A percentile compares a stretch with the other conserved stretches of the same genome.
These are phyloP conservation scores for Urocolius indicus DNA, from an alignment of 2,113 vertebrate genomes.

Conservation along the genomic window DNA sequence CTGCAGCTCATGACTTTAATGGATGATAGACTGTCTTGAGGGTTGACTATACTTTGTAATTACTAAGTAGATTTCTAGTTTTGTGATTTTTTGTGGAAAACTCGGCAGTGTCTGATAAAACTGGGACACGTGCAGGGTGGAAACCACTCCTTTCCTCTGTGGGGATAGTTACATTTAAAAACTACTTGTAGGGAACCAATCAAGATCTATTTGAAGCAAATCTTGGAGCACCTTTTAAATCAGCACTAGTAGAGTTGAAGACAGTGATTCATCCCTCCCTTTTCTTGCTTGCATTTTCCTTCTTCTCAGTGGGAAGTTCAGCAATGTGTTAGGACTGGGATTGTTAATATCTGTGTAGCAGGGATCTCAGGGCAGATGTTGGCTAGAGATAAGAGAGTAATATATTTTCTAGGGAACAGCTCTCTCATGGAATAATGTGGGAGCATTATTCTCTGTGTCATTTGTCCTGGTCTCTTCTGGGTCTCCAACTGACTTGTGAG, in stretches of 20 bases:
- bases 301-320: slow-evolving; percentile 15
- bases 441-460: neutral
- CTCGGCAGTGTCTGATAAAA: neutral
- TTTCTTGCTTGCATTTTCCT: slow-evolving; percentile 2
- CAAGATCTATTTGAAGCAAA: neutral
- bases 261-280: neutral
- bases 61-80: neutral
- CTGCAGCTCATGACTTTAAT: neutral
- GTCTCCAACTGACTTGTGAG: neutral
- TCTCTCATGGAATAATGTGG: neutral
- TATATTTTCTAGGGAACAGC: slow-evolving; percentile 1
- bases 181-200: neutral
- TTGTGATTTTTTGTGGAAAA: neutral
- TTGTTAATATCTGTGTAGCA: neutral
- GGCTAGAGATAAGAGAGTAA: slow-evolving; percentile 6
- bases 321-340: neutral
- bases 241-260: neutral
- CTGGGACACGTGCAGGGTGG: neutral
- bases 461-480: neutral
- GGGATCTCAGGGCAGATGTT: slow-evolving; percentile 25
- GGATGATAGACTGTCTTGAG: neutral
- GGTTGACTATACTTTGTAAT: neutral
- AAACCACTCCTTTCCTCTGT: neutral
- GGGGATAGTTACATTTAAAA: neutral
- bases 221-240: slow-evolving; percentile 13